Base-by-base conservation (phyloP, 2,888 invertebrate genomes). In the Pristionchus mayeri region DNA sequence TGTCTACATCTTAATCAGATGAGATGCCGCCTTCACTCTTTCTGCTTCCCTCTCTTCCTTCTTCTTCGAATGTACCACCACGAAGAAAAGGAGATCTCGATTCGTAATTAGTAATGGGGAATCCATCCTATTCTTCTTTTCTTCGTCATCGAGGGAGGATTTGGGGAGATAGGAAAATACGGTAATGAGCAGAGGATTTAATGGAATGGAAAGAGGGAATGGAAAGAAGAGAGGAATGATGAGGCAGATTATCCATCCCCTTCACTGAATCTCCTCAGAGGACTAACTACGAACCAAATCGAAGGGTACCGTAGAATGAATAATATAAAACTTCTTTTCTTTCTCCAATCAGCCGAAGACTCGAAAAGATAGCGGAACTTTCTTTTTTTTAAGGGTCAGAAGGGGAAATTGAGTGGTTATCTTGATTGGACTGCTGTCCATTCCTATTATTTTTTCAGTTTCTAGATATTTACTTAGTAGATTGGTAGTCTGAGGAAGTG, bases 171-270 rank as follows among this genome's bases (percentile, higher is more conserved):
- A 75, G 27, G 27, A 75, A 21, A 40, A 75, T 48, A 75, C 40
- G 24, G 48, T 40, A 75, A 75, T 48, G 40, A 30, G 21, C 24
- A 3, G 48, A 27, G 27, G 75, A 75, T 40, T 48, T 40, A 75
- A 48, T 48, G 75, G 18, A 48, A 75, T 40, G 48, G 75, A 75
- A 75, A 30, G 75, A 71, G 75, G 44, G 75, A 75, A 75, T 48
- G 75, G 48, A 24, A 40, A 37, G 24, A n/a, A 30, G 21, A 27
- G 11, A 24, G 24, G 21, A 16, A 24, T 16, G 44, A 40, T 37
- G 40, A 48, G 75, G 44, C 21, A 75, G 63, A 63, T 63, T 63
- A 63, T 63, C 63, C 34, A 63, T 30, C 63, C 24, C 24, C n/a
- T 24, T 54, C 54, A 54, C 21, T 24, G 54, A 24, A 54, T 54